Evolutionary conservation across 2,888 invertebrate genomes (phyloP), one percentile per base, ranked within the genome.

Genomic region (Ecliptopera silaceata): DNA sequence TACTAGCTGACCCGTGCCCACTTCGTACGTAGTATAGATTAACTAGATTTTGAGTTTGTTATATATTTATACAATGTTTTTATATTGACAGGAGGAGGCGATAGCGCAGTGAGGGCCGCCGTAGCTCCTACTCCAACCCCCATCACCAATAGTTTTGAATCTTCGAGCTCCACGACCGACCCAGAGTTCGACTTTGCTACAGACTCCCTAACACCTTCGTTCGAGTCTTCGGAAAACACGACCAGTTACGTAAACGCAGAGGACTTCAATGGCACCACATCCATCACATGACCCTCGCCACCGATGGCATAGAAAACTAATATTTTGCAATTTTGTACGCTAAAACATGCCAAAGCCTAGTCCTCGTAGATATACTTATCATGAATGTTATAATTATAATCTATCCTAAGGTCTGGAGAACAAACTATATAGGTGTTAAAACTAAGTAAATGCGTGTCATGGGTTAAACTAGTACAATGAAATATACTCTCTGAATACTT

Each of bases 11-110:
- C n/a, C n/a, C n/a, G n/a, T n/a, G n/a, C n/a, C n/a, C n/a, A n/a
- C n/a, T n/a, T n/a, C n/a, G n/a, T n/a, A n/a, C n/a, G n/a, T n/a
- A n/a, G n/a, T n/a, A n/a, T n/a, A n/a, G n/a, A n/a, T n/a, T n/a
- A n/a, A n/a, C 20, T 4, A 20, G 20, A 20, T 20, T 20, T 20
- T 20, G 4, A 26, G 6, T 26, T 6, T 6, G 26, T 26, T 6
- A 4, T 6, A 6, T 20, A 20, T 20, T 20, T 20, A 20, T 20
- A 43, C 13, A 43, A 8, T 26, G 4, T 22, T 55, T 44, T 29
- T 36, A 41, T 13, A 66, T 54, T 45, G 1, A 12, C 80, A 91
- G 90, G 90, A 90, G 79, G 89, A 90, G 74, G 87, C 90, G 79
- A 86, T 91, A 80, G 74, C 90, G 68, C 84, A 90, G 75, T 91